These are phyloP conservation scores for Xestoiulus laeticollis DNA, from an alignment of 2,888 invertebrate genomes.

Conservation along the genomic window DNA sequence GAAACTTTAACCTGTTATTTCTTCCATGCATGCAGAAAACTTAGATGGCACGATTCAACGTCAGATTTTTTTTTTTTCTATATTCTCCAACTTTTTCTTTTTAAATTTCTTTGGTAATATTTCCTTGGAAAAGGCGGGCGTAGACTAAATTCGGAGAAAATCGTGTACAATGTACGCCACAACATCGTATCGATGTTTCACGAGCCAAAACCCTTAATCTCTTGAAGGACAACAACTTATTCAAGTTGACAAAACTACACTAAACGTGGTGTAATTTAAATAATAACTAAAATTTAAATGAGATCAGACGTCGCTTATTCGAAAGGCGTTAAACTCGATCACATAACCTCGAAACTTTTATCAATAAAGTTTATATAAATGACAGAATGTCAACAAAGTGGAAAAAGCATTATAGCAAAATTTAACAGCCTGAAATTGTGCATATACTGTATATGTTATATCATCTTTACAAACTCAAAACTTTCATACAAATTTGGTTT, in stretches of 20 bases:
- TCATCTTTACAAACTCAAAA: no score
- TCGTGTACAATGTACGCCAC: not conserved
- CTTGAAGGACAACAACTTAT: not conserved
- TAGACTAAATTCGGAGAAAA: not conserved
- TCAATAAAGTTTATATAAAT: no score
- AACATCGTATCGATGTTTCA: not conserved
- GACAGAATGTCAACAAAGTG: no score
- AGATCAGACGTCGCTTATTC: no score
- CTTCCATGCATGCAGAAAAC: not conserved
- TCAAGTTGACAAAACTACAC: not conserved
- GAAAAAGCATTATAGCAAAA: no score
- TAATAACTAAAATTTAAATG: no score
- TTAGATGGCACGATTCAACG: not conserved
- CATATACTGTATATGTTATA: no score
- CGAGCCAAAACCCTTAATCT: not conserved
- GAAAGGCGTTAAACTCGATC: no score
- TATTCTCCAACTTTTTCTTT: not conserved
- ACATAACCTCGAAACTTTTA: no score
- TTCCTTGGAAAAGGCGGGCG: not conserved
- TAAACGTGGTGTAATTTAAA: not conserved
- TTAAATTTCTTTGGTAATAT: not conserved
- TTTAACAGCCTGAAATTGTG: no score
- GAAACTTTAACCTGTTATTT: conserved; percentile 5
- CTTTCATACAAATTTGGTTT: no score
- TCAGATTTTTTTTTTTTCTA: not conserved